Conservation (phyloP, 2,888 invertebrate genomes). For the Parasteatoda lunata region DNA sequence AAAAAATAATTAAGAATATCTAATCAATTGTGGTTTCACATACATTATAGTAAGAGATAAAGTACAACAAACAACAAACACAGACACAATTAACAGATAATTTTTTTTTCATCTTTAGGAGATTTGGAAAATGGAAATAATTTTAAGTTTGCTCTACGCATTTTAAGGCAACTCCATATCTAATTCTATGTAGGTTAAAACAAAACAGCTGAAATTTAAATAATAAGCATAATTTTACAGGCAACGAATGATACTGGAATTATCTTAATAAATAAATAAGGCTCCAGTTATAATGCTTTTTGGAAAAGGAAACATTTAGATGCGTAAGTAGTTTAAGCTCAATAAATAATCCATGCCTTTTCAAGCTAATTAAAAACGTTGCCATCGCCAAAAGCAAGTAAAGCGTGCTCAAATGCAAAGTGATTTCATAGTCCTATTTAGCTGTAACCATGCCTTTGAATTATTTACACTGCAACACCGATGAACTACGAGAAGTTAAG, state of each 20-base stretch:
- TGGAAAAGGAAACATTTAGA: too few species aligned
- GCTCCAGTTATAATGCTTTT: too few species aligned
- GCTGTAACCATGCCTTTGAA: not conserved
- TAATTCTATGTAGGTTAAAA: conserved; percentile 47
- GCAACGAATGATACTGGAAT: too few species aligned
- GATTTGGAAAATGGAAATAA: conserved; percentile 11
- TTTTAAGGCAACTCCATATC: conserved; percentile 67
- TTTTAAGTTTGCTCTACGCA: conserved; percentile 19
- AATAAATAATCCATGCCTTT: too few species aligned
- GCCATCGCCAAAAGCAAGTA: not conserved
- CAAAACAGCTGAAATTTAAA: not conserved
- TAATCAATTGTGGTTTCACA: conserved; percentile 57
- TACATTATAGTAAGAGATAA: conserved; percentile 18
- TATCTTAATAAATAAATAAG: too few species aligned
- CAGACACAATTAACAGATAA: conserved; percentile 33
- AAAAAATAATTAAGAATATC: not conserved
- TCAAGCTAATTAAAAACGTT: too few species aligned
- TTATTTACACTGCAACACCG: not conserved
- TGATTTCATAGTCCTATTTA: not conserved
- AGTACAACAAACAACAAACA: conserved; percentile 43
- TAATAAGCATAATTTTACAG: too few species aligned
- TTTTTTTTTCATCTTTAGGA: not conserved
- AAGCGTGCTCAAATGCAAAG: not conserved
- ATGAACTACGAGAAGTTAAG: not conserved
- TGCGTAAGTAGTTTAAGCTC: too few species aligned